phyloP scores from a whole-genome alignment of 2,113 vertebrate species.

The Calyptomena viridis region DNA sequence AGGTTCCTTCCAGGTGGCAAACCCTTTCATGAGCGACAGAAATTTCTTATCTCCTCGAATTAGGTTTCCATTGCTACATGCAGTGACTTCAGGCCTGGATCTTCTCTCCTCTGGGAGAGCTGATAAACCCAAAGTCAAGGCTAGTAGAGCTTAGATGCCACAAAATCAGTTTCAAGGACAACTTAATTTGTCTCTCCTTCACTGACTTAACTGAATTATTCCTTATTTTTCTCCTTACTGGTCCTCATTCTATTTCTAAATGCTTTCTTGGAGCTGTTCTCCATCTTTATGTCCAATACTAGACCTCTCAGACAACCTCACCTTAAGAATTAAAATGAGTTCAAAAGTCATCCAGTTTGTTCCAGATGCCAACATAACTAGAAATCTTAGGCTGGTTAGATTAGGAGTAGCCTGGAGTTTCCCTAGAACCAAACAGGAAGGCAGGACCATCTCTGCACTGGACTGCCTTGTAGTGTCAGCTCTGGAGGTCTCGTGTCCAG shows the following conservation, averaged over 20 bases:
- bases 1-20: no score
- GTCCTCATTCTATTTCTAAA: not conserved
- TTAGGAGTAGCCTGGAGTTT: not conserved
- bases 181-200: not conserved
- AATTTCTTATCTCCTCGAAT: no score
- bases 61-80: no score
- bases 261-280: not conserved
- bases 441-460: not conserved
- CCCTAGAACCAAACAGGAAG: not conserved
- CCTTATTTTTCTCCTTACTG: not conserved
- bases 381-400: not conserved
- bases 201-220: not conserved
- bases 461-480: not conserved
- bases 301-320: not conserved
- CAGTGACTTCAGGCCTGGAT: not conserved
- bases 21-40: no score
- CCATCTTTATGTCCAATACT: not conserved
- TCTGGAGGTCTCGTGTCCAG: accelerated
- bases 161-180: not conserved
- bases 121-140: not conserved
- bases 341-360: not conserved
- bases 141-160: not conserved
- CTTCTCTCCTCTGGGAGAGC: not conserved
- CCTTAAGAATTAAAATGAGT: not conserved
- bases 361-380: not conserved